phyloP scores from a whole-genome alignment of 2,888 invertebrate species.

The Nemotelus pantherinus region DNA sequence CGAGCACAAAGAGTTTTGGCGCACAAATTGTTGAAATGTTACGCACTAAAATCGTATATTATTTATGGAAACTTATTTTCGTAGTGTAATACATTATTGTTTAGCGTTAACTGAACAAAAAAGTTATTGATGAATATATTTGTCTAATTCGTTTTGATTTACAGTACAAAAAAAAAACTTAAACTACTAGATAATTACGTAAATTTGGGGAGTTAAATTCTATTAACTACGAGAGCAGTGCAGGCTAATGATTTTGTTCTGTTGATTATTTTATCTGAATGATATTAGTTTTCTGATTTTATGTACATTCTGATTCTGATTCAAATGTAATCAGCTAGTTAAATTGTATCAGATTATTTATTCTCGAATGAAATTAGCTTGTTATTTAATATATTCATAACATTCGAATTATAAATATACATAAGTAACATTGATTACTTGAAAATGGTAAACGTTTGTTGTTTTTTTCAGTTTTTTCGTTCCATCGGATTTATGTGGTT shows the following conservation, averaged over 20 bases:
- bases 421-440: no score
- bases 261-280: no score
- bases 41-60: neutral
- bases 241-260: no score
- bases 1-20: constrained; percentile 8
- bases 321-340: neutral
- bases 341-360: constrained; percentile 12
- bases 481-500: no score
- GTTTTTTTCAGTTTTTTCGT: no score
- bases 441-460: no score
- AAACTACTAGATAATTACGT: neutral
- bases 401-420: neutral
- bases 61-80: constrained; percentile 1
- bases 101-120: neutral
- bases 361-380: constrained; percentile 2
- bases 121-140: neutral
- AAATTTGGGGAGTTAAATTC: no score
- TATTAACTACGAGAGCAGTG: no score
- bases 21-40: constrained; percentile 27
- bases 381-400: constrained; percentile 9
- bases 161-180: constrained; percentile 19
- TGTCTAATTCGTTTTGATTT: constrained; percentile 13
- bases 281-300: no score
- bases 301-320: no score
- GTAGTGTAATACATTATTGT: neutral